Evolutionary conservation across 2,888 invertebrate species (phyloP), one percentile per base, ranked within the genome.

Genomic region (Mythimna ferrago): DNA sequence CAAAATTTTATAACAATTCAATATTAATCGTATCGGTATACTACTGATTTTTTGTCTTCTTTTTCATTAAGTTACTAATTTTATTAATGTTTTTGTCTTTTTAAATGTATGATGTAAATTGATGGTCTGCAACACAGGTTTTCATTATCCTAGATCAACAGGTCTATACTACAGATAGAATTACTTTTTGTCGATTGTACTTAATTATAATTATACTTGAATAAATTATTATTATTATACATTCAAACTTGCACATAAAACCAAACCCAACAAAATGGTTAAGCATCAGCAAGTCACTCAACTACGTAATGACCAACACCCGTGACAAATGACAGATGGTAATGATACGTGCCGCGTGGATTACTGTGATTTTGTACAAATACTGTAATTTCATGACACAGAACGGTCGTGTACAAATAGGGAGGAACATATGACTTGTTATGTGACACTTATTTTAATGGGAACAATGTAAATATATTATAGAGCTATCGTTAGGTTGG

Each of bases 261-360:
- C n/a, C 1, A n/a, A n/a, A 14, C 38, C 6, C 6, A 11, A 38
- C n/a, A 0, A 61, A 64, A 48, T 53, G 4, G 11, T 68, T n/a
- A 3, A 44, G 4, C 54, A 63, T 69, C 21, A 53, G 26, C 41
- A 38, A 58, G 48, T n/a, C 35, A 54, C 21, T 66, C 16, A 51
- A 56, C 38, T 54, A 57, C 19, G n/a, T 54, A 73, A 79, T 38
- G 57, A n/a, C 7, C 21, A 65, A 21, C 35, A 26, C 2, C 57
- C 80, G 56, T 73, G 73, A 82, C 80, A 19, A 82, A 82, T 67
- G 66, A 67, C 41, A 9, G 35, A 57, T 38, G 70, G 74, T 78
- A 72, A 84, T 68, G 83, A 75, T 63, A 72, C 63, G 71, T 69
- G 80, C n/a, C 44, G 41, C 14, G 68, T 35, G 54, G 51, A 83